Evolutionary conservation across 1,140 invertebrate species (phyloP), one percentile per base, ranked within the genome.

Genomic region (Drosophila seguyi): DNA sequence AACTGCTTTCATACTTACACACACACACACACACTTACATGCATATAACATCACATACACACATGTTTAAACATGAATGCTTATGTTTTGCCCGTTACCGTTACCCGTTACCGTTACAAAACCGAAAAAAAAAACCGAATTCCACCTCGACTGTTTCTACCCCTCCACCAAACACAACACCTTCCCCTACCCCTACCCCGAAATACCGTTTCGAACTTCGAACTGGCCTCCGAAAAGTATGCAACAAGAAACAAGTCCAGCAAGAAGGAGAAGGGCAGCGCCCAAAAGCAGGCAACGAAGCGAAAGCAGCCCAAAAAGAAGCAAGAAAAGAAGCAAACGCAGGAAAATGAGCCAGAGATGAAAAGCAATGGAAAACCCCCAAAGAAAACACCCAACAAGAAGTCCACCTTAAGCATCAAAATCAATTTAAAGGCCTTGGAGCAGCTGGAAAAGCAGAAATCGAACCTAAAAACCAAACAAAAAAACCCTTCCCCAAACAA

Each of bases 1-100:
- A 75, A 77, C 86, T 81, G 87, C 80, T 91, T 82, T 86, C 57
- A 82, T 88, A 88, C 81, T 83, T 68, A 79, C 84, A 79, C 62
- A 72, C 56, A 81, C 61, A 55, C 20, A 50, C 18, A 42, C 47
- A 31, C 38, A 60, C 56, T 34, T 31, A 75, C 58, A 48, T 44
- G 60, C 34, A 55, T 55, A 18, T 48, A 39, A 36, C 53, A 57
- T 29, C 45, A 61, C 36, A 62, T n/a, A 52, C 36, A 67, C 36
- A 56, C 60, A 27, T 50, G 60, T 44, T 61, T 41, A 39, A 68
- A 84, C 60, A 56, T 79, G 72, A 83, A 80, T 87, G 83, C 83
- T 87, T 88, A 63, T 82, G 83, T 84, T 53, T 80, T 65, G 62
- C 55, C 59, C 22, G 34, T 53, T 52, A 50, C 42, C 50, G 27